Base-by-base conservation (phyloP, 2,113 vertebrate genomes). In the Lophotis ruficrista region DNA sequence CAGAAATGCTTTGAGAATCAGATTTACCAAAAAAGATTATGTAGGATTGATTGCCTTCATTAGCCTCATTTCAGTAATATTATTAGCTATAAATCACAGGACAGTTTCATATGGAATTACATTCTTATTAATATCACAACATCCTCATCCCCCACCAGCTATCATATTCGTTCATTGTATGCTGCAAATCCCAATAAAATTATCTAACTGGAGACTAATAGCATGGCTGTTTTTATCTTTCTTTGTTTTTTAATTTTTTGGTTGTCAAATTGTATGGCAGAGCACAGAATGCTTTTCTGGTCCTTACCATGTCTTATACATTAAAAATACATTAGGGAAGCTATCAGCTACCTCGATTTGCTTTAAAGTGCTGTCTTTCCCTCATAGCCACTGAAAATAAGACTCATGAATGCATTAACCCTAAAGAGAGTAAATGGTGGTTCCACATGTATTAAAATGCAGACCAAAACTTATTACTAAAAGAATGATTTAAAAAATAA, bases 21-120 rank as follows among this genome's bases (percentile, higher is more conserved):
- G 53, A 86, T 86, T 81, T 72, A 71, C 72, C 51, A 48, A 87
- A 72, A 57, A 60, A 41, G 14, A 38, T 73, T 83, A 48, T 54
- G 65, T 20, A 56, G 78, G 56, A 93, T 93, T 94, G 77, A 92
- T 96, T 93, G 84, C 50, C 62, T 93, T 94, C 93, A 91, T 95
- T 96, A 96, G 47, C 93, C 75, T 89, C 58, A 86, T 96, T 94
- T 94, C 66, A 90, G 84, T 93, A 79, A 93, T 72, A 87, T 87
- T 93, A 94, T 94, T 96, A 96, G 62, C 80, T 85, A 86, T 92
- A 95, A 96, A 89, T 93, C 89, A 94, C 60, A 90, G 76, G 66
- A 76, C 50, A 71, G n/a, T 86, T 96, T 96, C 78, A 85, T 83
- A 62, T 12, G 22, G 77, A 94, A 93, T 80, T 86, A 82, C 48